Base-by-base conservation (phyloP, 2,888 invertebrate genomes). In the Allacma fusca region DNA sequence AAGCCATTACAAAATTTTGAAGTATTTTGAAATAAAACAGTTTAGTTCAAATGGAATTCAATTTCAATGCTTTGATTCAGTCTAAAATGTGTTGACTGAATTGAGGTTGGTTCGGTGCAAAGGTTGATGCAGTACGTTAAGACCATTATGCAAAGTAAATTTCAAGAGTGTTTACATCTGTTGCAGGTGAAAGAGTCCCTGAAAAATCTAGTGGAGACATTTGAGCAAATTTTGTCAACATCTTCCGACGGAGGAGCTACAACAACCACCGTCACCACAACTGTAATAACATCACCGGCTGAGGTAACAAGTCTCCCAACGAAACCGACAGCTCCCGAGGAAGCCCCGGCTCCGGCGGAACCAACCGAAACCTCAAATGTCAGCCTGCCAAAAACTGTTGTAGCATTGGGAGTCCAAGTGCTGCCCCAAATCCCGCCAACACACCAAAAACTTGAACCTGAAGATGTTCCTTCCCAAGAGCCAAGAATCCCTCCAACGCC, bases 191-290 rank as follows among this genome's bases (percentile, higher is more conserved):
- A 81, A 72, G 83, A 84, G 72, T 78, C 82, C 34, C 72, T 84
- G 72, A 81, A 83, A 78, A 82, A 80, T 40, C 79, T 82, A 59
- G 80, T 81, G 34, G 80, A 83, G 74, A 80, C 83, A 73, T 84
- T 83, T 80, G 81, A 83, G 78, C 81, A 83, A 74, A 81, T 83
- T 70, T 79, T 82, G 72, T 81, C 82, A 77, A 81, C 81, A 64
- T 76, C 81, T 44, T 72, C 65, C 19, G 78, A 77, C 7, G 69
- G 77, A 43, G 68, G 21, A 21, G 29, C 43, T 1, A 23, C 23
- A 34, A n/a, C 40, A 13, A 67, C 12, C 12, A 2, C 67, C 24
- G 1, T 5, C 40, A 40, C 40, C 40, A 40, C 7, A 9, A 13
- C 40, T 40, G 40, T 13, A 5, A 13, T 40, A 40, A 40, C 40